Evolutionary conservation across 2,888 invertebrate species (phyloP).

Genomic region (Rhynchonema sp.): DNA sequence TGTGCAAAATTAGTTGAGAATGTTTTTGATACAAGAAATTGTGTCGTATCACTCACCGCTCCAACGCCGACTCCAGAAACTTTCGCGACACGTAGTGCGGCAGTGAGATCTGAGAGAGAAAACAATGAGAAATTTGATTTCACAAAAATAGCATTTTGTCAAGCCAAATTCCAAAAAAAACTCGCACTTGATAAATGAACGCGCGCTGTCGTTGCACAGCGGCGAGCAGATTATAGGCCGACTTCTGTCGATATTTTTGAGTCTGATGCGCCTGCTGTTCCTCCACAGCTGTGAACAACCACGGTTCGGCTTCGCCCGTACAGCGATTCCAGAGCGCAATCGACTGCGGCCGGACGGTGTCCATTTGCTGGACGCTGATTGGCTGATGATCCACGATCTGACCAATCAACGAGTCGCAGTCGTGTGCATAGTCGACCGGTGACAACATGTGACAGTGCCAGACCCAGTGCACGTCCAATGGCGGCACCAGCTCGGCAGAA

Average conservation of each 20-base stretch:
- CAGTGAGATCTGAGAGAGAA: not conserved
- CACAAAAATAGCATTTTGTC: not conserved
- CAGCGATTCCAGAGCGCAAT: not conserved
- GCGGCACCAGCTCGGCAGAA: not conserved
- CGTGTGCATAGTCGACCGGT: not conserved
- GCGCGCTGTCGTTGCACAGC: conserved; percentile 33
- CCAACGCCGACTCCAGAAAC: not conserved
- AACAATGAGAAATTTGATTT: not conserved
- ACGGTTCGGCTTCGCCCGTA: not conserved
- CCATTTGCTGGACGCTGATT: not conserved
- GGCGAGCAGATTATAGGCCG: conserved; percentile 29
- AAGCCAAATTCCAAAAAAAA: too few relatives aligned
- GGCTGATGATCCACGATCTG: not conserved
- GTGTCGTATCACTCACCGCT: not conserved
- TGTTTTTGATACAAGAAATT: not conserved
- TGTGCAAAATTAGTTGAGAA: too few relatives aligned
- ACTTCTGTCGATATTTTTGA: conserved; percentile 16
- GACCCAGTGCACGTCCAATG: not conserved
- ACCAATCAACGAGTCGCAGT: not conserved
- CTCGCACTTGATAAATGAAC: conserved; percentile 33
- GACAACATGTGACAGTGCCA: not conserved
- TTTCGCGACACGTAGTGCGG: not conserved
- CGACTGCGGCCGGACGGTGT: not conserved
- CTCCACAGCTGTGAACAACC: not conserved
- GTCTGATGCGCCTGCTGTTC: not conserved